Percentiles rank a stretch among this genome's conserved stretches.
These are phyloP conservation scores for Psilopogon haemacephalus DNA, from an alignment of 2,113 vertebrate genomes.

Conservation along the genomic window DNA sequence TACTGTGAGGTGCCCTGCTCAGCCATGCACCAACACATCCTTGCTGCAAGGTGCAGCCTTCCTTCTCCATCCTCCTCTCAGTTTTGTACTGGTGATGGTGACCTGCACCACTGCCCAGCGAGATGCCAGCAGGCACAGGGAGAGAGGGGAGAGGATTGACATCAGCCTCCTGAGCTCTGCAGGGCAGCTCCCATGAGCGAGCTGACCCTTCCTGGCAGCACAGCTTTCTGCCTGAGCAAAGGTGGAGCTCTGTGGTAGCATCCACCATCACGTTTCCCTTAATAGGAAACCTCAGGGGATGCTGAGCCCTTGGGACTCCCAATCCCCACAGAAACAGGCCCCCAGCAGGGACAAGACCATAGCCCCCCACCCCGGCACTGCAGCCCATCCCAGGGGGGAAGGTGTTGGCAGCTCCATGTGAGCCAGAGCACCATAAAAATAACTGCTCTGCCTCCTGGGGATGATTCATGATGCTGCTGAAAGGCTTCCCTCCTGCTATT, in stretches of 20 bases:
- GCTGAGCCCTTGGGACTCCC: rapidly evolving
- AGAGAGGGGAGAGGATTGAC: neutral
- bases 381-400: neutral
- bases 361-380: neutral
- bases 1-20: neutral
- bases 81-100: rapidly evolving
- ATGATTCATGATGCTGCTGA: slow-evolving; percentile 44
- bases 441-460: neutral
- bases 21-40: neutral
- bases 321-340: rapidly evolving
- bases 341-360: rapidly evolving
- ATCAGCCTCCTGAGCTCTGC: rapidly evolving
- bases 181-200: neutral
- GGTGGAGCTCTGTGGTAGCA: neutral
- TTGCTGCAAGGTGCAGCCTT: neutral
- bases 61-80: neutral
- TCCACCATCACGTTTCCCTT: neutral
- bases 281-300: rapidly evolving
- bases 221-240: neutral
- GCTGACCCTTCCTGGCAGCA: neutral
- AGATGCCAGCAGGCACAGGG: neutral
- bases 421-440: neutral
- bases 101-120: neutral
- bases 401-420: neutral
- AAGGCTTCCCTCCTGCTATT: slow-evolving; percentile 52